Evolutionary conservation across 1,140 invertebrate genomes (phyloP), one percentile per base, ranked within the genome.

Genomic region (Drosophila baimaii): DNA sequence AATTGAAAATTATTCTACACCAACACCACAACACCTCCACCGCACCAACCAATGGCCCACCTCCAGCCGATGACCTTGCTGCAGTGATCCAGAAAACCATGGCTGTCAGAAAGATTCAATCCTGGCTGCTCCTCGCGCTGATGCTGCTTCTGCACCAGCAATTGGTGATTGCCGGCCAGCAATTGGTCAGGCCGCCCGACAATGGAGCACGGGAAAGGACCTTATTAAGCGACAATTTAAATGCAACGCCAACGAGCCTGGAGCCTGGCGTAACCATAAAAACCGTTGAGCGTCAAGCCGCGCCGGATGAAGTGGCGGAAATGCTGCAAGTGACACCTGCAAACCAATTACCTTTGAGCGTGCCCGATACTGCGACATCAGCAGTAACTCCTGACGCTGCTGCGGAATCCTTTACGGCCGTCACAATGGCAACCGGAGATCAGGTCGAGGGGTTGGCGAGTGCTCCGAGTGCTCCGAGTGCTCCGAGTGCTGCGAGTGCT

Each of bases 1-100:
- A 88, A 86, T 88, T 83, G 77, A 66, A 79, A 77, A 68, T 88
- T 89, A 89, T 81, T 21, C 44, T 23, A 17, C 31, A 10, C 44
- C 44, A 9, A 25, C 25, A 25, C 17, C 5, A n/a, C n/a, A 12
- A 27, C 27, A 5, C 0, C 5, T 7, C 27, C 27, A 27, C 5
- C 2, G 5, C 27, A 27, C 5, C 27, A n/a, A n/a, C 27, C 27
- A 27, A 27, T 27, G 27, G 27, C 27, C 5, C 5, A 27, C 27
- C 27, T 7, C 33, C 27, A 43, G 19, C 49, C 31, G 44, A 47
- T 49, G 44, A 51, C 44, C 21, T 47, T 71, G 52, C 68, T 29
- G 27, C 41, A 71, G 43, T 72, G 69, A 72, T 71, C 68, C 21
- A 39, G 6, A 2, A 19, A 56, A 8, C 46, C 17, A 44, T 23